Conservation (phyloP, 2,888 invertebrate genomes). For the Euzetes globulus region DNA sequence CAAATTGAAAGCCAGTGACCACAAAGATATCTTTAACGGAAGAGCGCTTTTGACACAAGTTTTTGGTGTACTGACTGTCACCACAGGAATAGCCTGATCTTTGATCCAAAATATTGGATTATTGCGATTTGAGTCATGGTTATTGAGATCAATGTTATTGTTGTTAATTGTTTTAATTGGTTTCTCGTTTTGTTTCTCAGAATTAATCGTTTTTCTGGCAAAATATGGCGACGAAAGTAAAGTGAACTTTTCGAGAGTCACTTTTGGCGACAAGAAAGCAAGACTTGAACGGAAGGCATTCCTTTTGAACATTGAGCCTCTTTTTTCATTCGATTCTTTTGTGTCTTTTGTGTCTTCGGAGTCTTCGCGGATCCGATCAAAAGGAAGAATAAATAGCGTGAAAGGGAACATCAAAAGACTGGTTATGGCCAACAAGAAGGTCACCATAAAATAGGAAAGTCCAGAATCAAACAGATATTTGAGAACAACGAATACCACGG, state of each 20-base stretch:
- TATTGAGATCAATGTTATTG: neutral
- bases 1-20: conserved; percentile 38
- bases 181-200: neutral
- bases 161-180: neutral
- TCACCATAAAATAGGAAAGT: conserved; percentile 39
- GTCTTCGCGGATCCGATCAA: conserved; percentile 35
- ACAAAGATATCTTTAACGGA: conserved; percentile 38
- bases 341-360: too few relatives aligned
- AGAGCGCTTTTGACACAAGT: neutral
- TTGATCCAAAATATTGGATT: neutral
- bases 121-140: neutral
- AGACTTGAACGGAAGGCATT: conserved; percentile 4
- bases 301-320: neutral
- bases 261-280: neutral
- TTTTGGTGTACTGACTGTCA: neutral
- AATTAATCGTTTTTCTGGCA: neutral
- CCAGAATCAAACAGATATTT: conserved; percentile 41
- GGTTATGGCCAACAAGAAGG: conserved; percentile 37
- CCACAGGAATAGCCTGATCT: neutral
- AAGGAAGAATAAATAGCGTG: conserved; percentile 40
- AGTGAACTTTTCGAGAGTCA: conserved; percentile 34
- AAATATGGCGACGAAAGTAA: neutral
- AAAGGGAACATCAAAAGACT: conserved; percentile 41
- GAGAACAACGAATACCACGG: conserved; percentile 41
- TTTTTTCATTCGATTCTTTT: neutral